Evolutionary conservation across 1,140 invertebrate species (phyloP).

Genomic region (Leptopilina boulardi): DNA sequence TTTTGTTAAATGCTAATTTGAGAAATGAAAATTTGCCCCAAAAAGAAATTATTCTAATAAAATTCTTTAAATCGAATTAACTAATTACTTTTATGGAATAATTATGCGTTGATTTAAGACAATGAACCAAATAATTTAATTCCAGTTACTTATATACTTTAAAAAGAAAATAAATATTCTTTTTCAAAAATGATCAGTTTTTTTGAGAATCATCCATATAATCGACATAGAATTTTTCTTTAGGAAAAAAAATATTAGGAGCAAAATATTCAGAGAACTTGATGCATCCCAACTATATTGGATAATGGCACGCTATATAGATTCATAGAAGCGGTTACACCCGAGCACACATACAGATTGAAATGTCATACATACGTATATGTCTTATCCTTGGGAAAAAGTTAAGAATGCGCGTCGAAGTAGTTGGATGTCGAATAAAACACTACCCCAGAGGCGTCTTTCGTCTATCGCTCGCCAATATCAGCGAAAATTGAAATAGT

Average conservation of each 20-base stretch:
- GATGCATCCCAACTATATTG: constrained; percentile 41
- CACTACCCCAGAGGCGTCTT: constrained; percentile 56
- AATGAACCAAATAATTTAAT: too few species aligned
- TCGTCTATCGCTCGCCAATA: constrained; percentile 69
- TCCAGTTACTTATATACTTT: too few species aligned
- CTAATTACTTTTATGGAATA: too few species aligned
- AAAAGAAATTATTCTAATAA: too few species aligned
- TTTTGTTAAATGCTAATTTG: too few species aligned
- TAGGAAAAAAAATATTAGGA: constrained; percentile 32
- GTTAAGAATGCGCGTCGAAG: constrained; percentile 48
- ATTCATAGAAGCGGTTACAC: constrained; percentile 35
- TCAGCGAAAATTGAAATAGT: constrained; percentile 71
- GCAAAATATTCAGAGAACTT: constrained; percentile 44
- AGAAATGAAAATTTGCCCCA: too few species aligned
- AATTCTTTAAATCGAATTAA: too few species aligned
- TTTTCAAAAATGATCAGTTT: too few species aligned
- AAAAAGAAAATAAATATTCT: too few species aligned
- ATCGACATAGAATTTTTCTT: constrained; percentile 4
- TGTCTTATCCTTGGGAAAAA: constrained; percentile 41
- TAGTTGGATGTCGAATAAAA: constrained; percentile 59
- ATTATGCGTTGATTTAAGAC: too few species aligned
- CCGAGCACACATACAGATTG: constrained; percentile 40
- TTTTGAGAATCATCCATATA: too few species aligned
- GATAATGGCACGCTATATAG: constrained; percentile 41
- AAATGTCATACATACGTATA: constrained; percentile 34